Conservation (phyloP, 2,888 invertebrate species). For the Yponomeuta malinellus region DNA sequence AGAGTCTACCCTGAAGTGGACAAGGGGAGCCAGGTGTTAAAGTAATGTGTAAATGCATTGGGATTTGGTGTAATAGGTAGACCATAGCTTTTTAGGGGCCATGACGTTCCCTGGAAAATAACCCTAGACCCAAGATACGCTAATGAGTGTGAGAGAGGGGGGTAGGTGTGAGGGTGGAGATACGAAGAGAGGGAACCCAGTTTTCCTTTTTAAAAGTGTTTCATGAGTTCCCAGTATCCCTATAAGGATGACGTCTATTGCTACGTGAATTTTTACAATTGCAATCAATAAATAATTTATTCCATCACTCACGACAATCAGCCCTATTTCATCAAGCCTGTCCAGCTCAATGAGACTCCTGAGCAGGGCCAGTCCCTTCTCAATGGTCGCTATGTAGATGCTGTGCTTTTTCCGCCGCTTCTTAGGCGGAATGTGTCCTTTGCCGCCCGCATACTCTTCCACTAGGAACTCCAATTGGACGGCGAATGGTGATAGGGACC, state of each 20-base stretch:
- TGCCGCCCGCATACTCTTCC: conserved; percentile 96
- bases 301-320: conserved; percentile 74
- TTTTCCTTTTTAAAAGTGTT: no score
- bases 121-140: no score
- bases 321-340: conserved; percentile 84
- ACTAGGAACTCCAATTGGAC: conserved; percentile 90
- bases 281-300: not conserved
- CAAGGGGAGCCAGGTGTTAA: no score
- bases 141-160: no score
- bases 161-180: no score
- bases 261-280: not conserved
- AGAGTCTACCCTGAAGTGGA: no score
- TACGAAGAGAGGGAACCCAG: no score
- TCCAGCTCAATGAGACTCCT: conserved; percentile 88
- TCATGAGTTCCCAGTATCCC: no score
- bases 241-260: not conserved
- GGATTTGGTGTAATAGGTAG: no score
- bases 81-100: no score
- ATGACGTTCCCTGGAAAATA: no score
- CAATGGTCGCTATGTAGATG: conserved; percentile 95
- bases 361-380: conserved; percentile 91
- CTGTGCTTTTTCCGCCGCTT: conserved; percentile 84
- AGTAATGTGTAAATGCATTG: no score
- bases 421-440: conserved; percentile 91
- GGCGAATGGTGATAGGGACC: conserved; percentile 90